Conservation (phyloP, 2,113 vertebrate species). For the Charina bottae region DNA sequence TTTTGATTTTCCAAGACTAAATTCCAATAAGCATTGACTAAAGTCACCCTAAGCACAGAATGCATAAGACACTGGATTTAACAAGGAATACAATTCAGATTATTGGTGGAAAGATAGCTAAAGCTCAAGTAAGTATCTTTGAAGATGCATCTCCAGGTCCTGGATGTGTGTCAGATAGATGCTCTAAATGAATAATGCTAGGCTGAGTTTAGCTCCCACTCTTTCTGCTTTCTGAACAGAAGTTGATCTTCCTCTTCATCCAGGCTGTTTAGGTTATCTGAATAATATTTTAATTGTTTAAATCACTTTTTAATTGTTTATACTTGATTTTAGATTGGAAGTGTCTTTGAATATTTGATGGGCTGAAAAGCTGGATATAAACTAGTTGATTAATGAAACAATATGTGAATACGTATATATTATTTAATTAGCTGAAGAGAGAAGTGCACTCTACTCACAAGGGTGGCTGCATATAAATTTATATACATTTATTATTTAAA, state of each 20-base stretch:
- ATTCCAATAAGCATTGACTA: neutral
- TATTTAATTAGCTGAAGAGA: neutral
- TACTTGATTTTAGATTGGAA: neutral
- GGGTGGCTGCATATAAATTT: neutral
- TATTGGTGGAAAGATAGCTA: neutral
- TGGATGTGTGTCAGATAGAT: neutral
- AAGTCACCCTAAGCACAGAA: neutral
- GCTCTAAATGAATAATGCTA: neutral
- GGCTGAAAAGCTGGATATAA: neutral
- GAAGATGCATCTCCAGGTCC: neutral
- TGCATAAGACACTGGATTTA: neutral
- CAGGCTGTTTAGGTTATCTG: neutral
- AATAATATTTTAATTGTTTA: neutral
- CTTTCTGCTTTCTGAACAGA: neutral
- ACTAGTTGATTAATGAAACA: neutral
- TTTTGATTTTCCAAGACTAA: neutral
- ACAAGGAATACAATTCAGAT: neutral
- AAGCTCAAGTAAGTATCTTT: neutral
- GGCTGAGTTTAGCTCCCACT: neutral
- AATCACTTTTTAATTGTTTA: neutral
- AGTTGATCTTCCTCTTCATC: neutral
- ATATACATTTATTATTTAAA: neutral
- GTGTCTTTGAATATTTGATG: neutral
- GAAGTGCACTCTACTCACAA: neutral
- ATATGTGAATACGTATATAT: neutral